Evolutionary conservation across 2,888 invertebrate genomes (phyloP).

Genomic region (Synergus gifuensis): DNA sequence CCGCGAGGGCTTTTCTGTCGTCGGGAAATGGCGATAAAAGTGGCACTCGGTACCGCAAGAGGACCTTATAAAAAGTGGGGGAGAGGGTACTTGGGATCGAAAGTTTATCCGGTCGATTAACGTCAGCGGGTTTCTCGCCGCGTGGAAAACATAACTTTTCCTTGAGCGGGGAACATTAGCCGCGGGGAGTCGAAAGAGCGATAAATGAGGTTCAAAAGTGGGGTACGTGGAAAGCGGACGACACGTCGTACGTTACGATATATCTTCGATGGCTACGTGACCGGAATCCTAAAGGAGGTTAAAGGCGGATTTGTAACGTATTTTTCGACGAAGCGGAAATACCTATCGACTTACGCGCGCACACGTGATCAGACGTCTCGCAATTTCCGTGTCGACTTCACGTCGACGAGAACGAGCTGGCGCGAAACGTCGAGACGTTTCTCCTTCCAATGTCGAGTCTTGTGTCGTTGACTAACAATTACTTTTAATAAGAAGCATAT

Average conservation of each 20-base stretch:
- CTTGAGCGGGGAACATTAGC: constrained; percentile 54
- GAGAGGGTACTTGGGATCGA: constrained; percentile 48
- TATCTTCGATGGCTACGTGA: constrained; percentile 75
- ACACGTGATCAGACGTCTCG: constrained; percentile 65
- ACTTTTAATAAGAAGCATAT: not conserved
- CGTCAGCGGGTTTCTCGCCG: constrained; percentile 52
- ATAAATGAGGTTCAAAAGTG: constrained; percentile 75
- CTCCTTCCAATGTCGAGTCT: constrained; percentile 24
- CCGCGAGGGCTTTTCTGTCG: constrained; percentile 8
- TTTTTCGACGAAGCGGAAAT: constrained; percentile 73
- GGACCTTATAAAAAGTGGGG: constrained; percentile 24
- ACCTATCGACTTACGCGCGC: constrained; percentile 65
- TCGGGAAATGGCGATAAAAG: constrained; percentile 38
- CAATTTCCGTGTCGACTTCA: constrained; percentile 68
- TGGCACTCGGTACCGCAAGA: constrained; percentile 33
- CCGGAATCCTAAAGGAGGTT: constrained; percentile 71
- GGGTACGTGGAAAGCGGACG: constrained; percentile 71
- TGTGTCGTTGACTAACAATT: constrained; percentile 26
- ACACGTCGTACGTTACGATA: constrained; percentile 70
- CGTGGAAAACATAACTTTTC: constrained; percentile 59
- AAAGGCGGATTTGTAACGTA: constrained; percentile 76
- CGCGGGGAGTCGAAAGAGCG: constrained; percentile 63
- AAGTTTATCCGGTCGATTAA: constrained; percentile 59
- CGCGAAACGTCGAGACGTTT: constrained; percentile 22
- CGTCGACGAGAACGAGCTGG: constrained; percentile 44